Evolutionary conservation across 2,888 invertebrate species (phyloP).

Genomic region (Stenoptilia bipunctidactyla): DNA sequence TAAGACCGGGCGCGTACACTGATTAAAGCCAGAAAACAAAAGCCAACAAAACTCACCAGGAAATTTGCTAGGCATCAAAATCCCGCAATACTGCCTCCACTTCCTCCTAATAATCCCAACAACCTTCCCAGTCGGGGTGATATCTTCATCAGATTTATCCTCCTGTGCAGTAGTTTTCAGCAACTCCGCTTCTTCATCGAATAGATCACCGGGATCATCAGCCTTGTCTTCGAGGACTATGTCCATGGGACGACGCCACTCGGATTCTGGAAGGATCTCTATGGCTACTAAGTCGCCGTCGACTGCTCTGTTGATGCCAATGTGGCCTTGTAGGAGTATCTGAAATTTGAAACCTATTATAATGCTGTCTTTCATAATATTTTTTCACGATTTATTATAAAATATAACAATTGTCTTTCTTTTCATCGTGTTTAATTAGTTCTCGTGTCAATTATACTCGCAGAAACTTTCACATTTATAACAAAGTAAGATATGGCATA

Average conservation of each 20-base stretch:
- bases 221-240: conserved; percentile 84
- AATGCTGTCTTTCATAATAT: too few species aligned
- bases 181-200: conserved; percentile 72
- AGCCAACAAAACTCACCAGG: conserved; percentile 58
- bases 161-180: conserved; percentile 30
- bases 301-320: conserved; percentile 91
- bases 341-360: conserved; percentile 39
- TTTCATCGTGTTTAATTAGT: too few species aligned
- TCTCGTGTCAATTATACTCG: too few species aligned
- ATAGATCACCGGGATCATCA: conserved; percentile 76
- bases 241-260: conserved; percentile 94
- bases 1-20: too few species aligned
- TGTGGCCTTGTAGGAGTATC: conserved; percentile 88
- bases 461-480: too few species aligned
- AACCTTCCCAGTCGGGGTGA: conserved; percentile 58
- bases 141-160: conserved; percentile 40
- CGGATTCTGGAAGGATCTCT: conserved; percentile 85
- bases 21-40: too few species aligned
- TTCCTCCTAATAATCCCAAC: conserved; percentile 97
- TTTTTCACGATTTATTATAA: too few species aligned
- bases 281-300: conserved; percentile 96
- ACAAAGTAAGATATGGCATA: too few species aligned
- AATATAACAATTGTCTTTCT: too few species aligned
- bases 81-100: conserved; percentile 98
- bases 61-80: conserved; percentile 83